phyloP scores from a whole-genome alignment of 2,888 invertebrate genomes.

The Desoria tigrina region DNA sequence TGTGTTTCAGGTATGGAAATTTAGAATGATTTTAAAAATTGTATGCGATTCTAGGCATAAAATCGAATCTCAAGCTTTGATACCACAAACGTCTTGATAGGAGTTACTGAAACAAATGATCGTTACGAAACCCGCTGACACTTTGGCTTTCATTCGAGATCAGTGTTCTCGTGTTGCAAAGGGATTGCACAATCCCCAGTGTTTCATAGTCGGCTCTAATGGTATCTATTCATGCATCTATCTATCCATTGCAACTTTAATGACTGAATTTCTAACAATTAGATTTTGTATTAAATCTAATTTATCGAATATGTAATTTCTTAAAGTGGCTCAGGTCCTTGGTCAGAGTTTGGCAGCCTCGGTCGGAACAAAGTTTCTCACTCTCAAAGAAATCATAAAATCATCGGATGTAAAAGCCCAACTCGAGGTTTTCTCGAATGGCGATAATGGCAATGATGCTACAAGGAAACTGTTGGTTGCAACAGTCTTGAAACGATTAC shows the following conservation, averaged over 20 bases:
- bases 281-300: no score
- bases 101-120: slow-evolving; percentile 46
- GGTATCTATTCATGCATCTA: no score
- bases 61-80: not conserved
- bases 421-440: slow-evolving; percentile 22
- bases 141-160: slow-evolving; percentile 46
- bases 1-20: slow-evolving; percentile 39
- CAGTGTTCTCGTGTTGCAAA: slow-evolving; percentile 41
- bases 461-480: slow-evolving; percentile 38
- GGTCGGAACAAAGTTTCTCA: slow-evolving; percentile 39
- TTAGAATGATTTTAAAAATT: not conserved
- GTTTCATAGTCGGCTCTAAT: slow-evolving; percentile 43
- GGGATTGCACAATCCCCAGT: slow-evolving; percentile 36
- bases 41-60: not conserved
- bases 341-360: slow-evolving; percentile 36
- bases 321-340: slow-evolving; percentile 30
- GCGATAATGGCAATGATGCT: slow-evolving; percentile 28
- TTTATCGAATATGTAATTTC: no score
- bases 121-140: slow-evolving; percentile 46
- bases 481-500: slow-evolving; percentile 27
- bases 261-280: no score
- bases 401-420: slow-evolving; percentile 26
- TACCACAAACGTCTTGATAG: no score
- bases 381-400: slow-evolving; percentile 36
- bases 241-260: no score